These are phyloP conservation scores for Pogoniulus pusillus DNA, from an alignment of 2,797 vertebrate genomes.

Conservation along the genomic window DNA sequence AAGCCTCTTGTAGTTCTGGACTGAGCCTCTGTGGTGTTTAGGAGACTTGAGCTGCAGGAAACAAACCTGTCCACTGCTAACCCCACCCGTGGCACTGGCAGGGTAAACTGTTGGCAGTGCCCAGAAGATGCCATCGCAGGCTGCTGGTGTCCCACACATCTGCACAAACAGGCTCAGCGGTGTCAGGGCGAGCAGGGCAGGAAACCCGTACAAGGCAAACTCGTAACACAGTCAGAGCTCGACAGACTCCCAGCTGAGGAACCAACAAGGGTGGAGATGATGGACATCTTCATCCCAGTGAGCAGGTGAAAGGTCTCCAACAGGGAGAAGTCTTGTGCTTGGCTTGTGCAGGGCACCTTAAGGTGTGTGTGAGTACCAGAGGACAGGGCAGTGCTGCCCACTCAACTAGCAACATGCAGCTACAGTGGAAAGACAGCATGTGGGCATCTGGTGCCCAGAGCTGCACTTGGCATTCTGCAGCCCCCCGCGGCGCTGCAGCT, in stretches of 20 bases:
- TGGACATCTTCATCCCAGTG: background rate
- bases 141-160: background rate
- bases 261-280: background rate
- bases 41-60: background rate
- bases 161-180: background rate
- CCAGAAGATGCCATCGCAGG: background rate
- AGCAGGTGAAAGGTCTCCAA: background rate
- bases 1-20: background rate
- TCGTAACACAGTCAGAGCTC: background rate
- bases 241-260: background rate
- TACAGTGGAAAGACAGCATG: background rate
- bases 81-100: background rate
- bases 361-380: background rate
- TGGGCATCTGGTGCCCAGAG: background rate
- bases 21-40: background rate
- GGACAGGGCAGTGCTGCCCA: background rate
- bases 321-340: no score
- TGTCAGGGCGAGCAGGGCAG: background rate
- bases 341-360: background rate
- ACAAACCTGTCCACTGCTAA: background rate
- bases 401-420: background rate
- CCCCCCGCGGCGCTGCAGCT: background rate
- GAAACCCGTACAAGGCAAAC: background rate
- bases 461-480: conserved; percentile 1
- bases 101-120: background rate